Conservation (phyloP, 2,888 invertebrate species). For the Gryllus longicercus region DNA sequence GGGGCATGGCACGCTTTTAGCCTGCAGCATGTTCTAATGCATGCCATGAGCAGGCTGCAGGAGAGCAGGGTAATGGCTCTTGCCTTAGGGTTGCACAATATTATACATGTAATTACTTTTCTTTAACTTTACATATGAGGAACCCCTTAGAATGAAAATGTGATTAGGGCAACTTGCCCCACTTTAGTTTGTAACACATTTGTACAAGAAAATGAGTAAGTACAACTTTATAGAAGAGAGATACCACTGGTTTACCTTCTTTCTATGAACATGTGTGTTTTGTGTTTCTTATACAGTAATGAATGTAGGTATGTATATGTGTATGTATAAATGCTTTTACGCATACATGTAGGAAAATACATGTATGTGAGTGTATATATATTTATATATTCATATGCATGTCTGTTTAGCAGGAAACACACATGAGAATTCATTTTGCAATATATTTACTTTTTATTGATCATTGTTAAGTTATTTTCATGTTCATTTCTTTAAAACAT, state of each 20-base stretch:
- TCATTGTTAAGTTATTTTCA: slow-evolving; percentile 30
- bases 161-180: slow-evolving; percentile 27
- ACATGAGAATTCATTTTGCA: background rate
- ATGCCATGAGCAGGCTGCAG: slow-evolving; percentile 1
- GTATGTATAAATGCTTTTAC: slow-evolving; percentile 26
- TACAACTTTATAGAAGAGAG: slow-evolving; percentile 53
- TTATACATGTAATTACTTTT: slow-evolving; percentile 12
- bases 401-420: background rate
- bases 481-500: slow-evolving; percentile 27
- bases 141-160: slow-evolving; percentile 32
- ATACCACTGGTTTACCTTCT: slow-evolving; percentile 41
- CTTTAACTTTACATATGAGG: slow-evolving; percentile 29
- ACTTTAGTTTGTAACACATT: slow-evolving; percentile 39
- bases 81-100: background rate
- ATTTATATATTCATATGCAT: slow-evolving; percentile 4
- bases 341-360: slow-evolving; percentile 23
- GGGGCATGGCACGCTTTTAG: background rate
- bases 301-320: slow-evolving; percentile 25
- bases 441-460: background rate
- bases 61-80: background rate
- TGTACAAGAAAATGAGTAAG: slow-evolving; percentile 53
- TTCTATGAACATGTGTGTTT: slow-evolving; percentile 7
- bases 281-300: background rate
- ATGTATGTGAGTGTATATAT: slow-evolving; percentile 18
- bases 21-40: background rate